Evolutionary conservation across 2,113 vertebrate species (phyloP), one percentile per base, ranked within the genome.

Genomic region (Heterotilapia buettikoferi): DNA sequence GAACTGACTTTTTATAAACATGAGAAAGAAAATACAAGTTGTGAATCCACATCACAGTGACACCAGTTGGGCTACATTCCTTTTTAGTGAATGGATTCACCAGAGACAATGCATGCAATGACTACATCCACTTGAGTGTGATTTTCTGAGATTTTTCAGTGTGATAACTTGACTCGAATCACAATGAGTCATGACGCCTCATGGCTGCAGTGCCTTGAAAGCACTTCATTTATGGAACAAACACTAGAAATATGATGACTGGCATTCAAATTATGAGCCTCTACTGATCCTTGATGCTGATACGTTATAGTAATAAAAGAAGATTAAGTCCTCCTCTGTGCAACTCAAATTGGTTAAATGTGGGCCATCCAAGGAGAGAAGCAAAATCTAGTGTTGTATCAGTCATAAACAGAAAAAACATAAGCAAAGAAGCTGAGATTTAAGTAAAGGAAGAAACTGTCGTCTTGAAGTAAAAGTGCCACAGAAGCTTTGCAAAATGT

Each of bases 11-110:
- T 84, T 82, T 45, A n/a, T 13, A 29, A 56, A 83, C 43, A 38
- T 0, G 13, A 9, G 45, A 54, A 9, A 6, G 19, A 83, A 21
- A 78, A 87, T 33, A 90, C 59, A 66, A 71, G 82, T 84, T 79
- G 47, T 43, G 12, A 52, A n/a, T 78, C 85, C 10, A 19, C 80
- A 29, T 29, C 66, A 21, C 53, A 38, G 54, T 11, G 12, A 63
- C 73, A 80, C 91, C 91, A 16, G 92, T 90, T 31, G 4, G 81
- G 87, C 89, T 18, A 52, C 91, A 95, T 95, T 95, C 86, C 90
- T 86, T 71, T 66, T 66, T 12, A 40, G 11, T 84, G 88, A 89
- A 63, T 81, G 6, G 81, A 80, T 63, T 73, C 7, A 36, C 12
- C 10, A 11, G 21, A 43, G 56, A 71, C 8, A 6, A 7, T 21